Evolutionary conservation across 2,113 vertebrate genomes (phyloP).

Genomic region (Notiomystis cincta): DNA sequence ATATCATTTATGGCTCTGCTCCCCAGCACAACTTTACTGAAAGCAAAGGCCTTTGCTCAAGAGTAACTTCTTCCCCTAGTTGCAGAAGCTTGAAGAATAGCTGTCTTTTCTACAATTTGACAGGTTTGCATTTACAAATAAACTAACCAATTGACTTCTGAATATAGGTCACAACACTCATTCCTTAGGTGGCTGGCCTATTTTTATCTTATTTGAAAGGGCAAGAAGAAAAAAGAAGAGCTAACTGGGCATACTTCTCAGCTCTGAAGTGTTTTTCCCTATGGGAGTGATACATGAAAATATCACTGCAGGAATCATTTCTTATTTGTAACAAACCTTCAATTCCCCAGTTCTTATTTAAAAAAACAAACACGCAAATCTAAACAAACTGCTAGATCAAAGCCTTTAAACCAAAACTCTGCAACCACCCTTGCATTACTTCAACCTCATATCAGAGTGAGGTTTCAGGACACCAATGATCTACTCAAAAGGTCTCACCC

Average conservation of each 20-base stretch:
- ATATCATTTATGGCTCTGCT: neutral
- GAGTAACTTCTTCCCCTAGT: neutral
- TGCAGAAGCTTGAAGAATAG: neutral
- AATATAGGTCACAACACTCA: neutral
- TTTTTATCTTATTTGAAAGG: neutral
- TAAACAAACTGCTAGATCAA: neutral
- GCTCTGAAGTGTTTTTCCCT: neutral
- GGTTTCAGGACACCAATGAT: neutral
- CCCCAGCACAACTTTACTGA: neutral
- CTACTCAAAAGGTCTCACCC: neutral
- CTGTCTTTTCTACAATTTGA: neutral
- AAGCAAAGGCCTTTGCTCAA: neutral
- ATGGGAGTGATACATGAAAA: neutral
- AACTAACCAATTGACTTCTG: neutral
- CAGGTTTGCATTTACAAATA: neutral
- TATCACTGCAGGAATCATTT: neutral
- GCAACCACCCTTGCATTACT: neutral
- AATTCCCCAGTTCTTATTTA: neutral
- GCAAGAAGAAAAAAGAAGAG: neutral
- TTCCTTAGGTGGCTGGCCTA: neutral
- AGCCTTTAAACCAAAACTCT: neutral
- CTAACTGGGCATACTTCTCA: neutral
- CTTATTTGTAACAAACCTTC: neutral
- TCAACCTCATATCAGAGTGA: neutral
- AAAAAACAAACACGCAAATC: neutral